A percentile compares a stretch with the other conserved stretches of the same genome.
phyloP scores from a whole-genome alignment of 53 echinoderm and acorn worm species.

The Antedon mediterranea region DNA sequence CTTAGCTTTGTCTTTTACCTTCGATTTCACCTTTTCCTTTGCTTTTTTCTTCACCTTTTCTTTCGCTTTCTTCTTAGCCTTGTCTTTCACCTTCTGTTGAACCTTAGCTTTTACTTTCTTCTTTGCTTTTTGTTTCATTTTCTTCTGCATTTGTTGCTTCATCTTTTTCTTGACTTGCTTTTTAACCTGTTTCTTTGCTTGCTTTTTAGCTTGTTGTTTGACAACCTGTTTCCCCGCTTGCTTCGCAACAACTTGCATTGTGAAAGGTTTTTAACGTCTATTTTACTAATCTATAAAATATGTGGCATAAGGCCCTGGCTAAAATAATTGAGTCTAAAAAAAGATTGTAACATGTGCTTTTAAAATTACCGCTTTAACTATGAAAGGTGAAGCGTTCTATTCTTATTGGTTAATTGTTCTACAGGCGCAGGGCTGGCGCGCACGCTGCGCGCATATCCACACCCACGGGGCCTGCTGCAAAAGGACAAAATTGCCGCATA shows the following conservation, averaged over 20 bases:
- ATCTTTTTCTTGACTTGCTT: constrained; percentile 13
- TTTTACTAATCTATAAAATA: not conserved
- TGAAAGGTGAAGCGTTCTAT: too few species aligned
- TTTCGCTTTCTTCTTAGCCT: constrained; percentile 22
- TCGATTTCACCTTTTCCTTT: not conserved
- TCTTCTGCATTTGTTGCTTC: constrained; percentile 13
- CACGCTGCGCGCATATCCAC: too few species aligned
- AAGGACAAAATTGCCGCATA: too few species aligned
- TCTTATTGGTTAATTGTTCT: not conserved
- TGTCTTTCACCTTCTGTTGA: constrained; percentile 27
- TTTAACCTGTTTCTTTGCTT: constrained; percentile 18
- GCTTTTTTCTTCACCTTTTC: constrained; percentile 13
- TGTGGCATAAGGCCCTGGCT: too few species aligned
- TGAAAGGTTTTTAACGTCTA: not conserved
- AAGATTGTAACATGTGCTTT: too few species aligned
- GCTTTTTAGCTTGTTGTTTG: constrained; percentile 2
- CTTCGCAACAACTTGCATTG: not conserved
- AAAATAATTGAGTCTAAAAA: too few species aligned
- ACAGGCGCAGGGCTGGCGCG: not conserved
- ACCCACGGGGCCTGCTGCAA: too few species aligned
- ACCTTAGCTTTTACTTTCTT: constrained; percentile 34
- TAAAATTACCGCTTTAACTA: too few species aligned
- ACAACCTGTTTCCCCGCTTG: constrained; percentile 18
- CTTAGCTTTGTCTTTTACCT: not conserved
- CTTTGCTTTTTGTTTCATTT: constrained; percentile 8